Evolutionary conservation across 2,797 vertebrate genomes (phyloP).

Genomic region (Onychomys leucogaster): DNA sequence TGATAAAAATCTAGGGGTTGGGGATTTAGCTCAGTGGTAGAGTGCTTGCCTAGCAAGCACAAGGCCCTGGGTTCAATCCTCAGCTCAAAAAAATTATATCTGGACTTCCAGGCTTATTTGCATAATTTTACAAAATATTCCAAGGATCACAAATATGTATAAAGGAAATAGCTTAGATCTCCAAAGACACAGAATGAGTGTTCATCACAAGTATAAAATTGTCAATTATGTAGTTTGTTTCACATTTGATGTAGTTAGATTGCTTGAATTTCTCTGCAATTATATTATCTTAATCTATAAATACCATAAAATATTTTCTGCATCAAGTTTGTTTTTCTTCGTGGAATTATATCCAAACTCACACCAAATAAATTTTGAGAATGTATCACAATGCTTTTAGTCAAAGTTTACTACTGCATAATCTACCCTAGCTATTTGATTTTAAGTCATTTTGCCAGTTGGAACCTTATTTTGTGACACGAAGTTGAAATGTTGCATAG

Average conservation of each 20-base stretch:
- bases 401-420: background rate
- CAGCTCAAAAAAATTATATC: too few species aligned
- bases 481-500: background rate
- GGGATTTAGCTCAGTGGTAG: too few species aligned
- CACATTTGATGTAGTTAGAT: slow-evolving; percentile 39
- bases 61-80: too few species aligned
- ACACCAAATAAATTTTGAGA: slow-evolving; percentile 29
- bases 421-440: background rate
- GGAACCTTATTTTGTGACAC: background rate
- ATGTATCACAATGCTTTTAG: background rate
- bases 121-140: background rate
- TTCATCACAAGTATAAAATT: background rate
- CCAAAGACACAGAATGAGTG: slow-evolving; percentile 15
- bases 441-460: background rate
- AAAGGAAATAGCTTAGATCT: background rate
- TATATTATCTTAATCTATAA: slow-evolving; percentile 22
- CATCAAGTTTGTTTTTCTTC: background rate
- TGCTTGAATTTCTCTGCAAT: slow-evolving; percentile 15
- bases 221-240: slow-evolving; percentile 36
- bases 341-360: background rate
- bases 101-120: background rate
- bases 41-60: too few species aligned
- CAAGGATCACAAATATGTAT: background rate
- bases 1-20: background rate
- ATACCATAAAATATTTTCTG: slow-evolving; percentile 36